Evolutionary conservation across 1,140 invertebrate genomes (phyloP), one percentile per base, ranked within the genome.

Genomic region (Ips nitidus): DNA sequence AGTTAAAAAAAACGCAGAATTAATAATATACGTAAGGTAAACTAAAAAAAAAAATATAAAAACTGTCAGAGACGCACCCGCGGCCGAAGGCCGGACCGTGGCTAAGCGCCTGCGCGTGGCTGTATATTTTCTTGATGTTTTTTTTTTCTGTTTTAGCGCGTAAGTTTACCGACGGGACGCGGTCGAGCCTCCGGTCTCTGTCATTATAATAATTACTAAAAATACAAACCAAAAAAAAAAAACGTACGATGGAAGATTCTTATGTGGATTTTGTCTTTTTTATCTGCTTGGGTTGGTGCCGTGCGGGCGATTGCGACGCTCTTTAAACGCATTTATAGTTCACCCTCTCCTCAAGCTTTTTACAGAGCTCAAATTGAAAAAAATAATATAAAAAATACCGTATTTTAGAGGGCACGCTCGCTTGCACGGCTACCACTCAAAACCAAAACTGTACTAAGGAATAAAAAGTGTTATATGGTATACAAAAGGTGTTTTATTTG

Each of bases 401-500:
- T 22, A 22, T 22, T 8, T 50, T 22, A 50, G 45, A 22, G 45
- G 45, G 45, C 45, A 22, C 45, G 2, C 45, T 50, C 45, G 45
- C 6, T 50, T 6, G 6, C 45, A 2, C 22, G 6, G 45, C 22
- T 8, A 50, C 7, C 45, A 50, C 45, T 8, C 22, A 66, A 58
- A 59, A 52, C 45, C 22, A 66, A 68, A 68, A 60, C 56, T 60
- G 66, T 68, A 68, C 66, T 68, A 68, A 68, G 66, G 66, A 68
- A 68, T 68, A 66, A 68, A 59, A 68, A 68, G 56, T 60, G 66
- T 65, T 65, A 65, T 65, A 65, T 65, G 63, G 63, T 65, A 65
- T 22, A 63, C 45, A 40, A 59, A 42, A 40, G 22, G 3, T 7
- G 53, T 39, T 22, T 22, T 22, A 22, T 22, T 22, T 22, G 22